Percentiles rank a stretch among this genome's conserved stretches.
Evolutionary conservation across 2,888 invertebrate genomes (phyloP).

Genomic region (Myopa tessellatipennis): DNA sequence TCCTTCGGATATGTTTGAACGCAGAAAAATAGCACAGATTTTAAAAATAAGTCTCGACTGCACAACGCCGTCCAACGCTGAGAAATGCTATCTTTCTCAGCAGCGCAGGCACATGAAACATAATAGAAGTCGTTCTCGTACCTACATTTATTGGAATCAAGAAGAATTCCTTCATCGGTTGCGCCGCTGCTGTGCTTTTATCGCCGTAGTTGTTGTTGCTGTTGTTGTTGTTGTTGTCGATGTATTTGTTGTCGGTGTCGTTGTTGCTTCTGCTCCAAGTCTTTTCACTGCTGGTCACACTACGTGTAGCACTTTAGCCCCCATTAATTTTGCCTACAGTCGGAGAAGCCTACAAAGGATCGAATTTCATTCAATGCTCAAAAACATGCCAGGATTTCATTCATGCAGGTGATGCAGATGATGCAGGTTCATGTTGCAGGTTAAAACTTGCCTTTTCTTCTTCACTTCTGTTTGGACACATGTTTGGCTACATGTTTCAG

Average conservation of each 20-base stretch:
- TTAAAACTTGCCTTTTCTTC: too few relatives aligned
- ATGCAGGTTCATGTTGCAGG: too few relatives aligned
- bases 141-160: conserved; percentile 64
- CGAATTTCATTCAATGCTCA: not conserved
- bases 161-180: conserved; percentile 63
- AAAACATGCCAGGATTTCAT: not conserved
- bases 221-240: not conserved
- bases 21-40: conserved; percentile 27
- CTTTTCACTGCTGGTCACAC: not conserved
- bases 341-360: not conserved
- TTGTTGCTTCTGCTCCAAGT: not conserved
- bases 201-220: not conserved
- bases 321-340: not conserved
- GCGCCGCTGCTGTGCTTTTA: conserved; percentile 41
- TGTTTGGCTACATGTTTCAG: too few relatives aligned
- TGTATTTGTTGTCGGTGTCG: conserved; percentile 48
- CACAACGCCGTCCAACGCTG: not conserved
- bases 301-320: not conserved
- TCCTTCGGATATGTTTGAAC: not conserved
- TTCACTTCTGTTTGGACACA: too few relatives aligned
- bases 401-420: not conserved
- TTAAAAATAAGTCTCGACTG: conserved; percentile 37
- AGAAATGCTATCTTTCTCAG: conserved; percentile 14
- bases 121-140: conserved; percentile 37
- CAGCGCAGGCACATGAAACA: conserved; percentile 20